Evolutionary conservation across 2,113 vertebrate genomes (phyloP).

Genomic region (Centropus bengalensis): DNA sequence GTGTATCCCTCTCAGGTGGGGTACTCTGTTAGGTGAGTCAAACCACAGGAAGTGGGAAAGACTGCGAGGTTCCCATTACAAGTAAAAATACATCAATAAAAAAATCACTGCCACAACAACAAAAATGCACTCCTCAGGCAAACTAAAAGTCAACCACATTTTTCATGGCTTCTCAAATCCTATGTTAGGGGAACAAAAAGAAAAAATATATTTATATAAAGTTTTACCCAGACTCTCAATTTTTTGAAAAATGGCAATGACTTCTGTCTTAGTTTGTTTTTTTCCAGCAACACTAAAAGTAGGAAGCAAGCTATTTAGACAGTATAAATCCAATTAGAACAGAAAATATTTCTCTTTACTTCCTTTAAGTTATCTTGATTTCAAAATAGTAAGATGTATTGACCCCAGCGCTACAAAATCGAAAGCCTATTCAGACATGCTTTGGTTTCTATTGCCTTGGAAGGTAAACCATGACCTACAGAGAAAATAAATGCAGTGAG

Average conservation of each 20-base stretch:
- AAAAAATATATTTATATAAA: fast-evolving
- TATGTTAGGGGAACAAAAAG: background rate
- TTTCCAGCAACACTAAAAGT: background rate
- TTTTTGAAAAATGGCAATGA: background rate
- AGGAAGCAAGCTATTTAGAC: background rate
- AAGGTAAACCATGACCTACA: background rate
- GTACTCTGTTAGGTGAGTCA: background rate
- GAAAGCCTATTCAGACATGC: background rate
- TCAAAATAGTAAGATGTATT: background rate
- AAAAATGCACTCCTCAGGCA: background rate
- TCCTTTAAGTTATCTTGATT: background rate
- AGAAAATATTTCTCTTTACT: background rate
- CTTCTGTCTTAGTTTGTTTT: background rate
- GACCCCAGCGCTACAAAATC: background rate
- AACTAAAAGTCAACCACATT: background rate
- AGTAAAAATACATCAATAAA: background rate
- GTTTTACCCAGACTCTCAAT: background rate
- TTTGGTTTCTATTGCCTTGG: background rate
- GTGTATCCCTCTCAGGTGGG: background rate
- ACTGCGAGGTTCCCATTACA: fast-evolving
- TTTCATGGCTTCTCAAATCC: background rate
- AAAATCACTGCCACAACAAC: too few relatives aligned
- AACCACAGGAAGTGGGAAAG: background rate
- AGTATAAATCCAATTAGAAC: background rate
- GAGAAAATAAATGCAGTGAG: background rate